Percentiles rank a stretch among this genome's conserved stretches.
phyloP scores from a whole-genome alignment of 2,797 vertebrate genomes.

The Ctenopoma multispine region DNA sequence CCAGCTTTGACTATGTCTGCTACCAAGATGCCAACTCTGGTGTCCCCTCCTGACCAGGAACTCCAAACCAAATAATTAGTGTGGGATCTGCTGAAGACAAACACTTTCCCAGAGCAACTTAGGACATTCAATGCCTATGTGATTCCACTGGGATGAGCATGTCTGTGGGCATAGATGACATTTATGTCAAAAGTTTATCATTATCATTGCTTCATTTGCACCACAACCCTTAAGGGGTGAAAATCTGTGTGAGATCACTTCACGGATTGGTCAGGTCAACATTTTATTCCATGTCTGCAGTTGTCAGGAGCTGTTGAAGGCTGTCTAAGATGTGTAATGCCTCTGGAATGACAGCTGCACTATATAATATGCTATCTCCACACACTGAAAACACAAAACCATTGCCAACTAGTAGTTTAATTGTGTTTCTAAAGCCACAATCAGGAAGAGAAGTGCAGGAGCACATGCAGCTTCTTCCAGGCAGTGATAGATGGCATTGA shows the following conservation, averaged over 20 bases:
- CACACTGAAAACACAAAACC: background rate
- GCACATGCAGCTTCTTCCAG: background rate
- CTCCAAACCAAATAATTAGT: slow-evolving; percentile 33
- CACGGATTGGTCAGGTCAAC: background rate
- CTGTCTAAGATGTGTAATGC: slow-evolving; percentile 6
- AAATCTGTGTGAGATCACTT: slow-evolving; percentile 1
- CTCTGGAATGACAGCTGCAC: slow-evolving; percentile 11
- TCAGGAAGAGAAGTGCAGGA: background rate
- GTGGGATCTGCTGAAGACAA: slow-evolving; percentile 42
- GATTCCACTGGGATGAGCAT: slow-evolving; percentile 7
- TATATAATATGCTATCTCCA: background rate
- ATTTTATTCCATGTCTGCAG: slow-evolving; percentile 21
- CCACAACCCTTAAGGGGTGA: background rate
- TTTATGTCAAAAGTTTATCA: background rate
- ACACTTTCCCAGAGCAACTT: slow-evolving; percentile 58
- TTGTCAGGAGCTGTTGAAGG: slow-evolving; percentile 19
- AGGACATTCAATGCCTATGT: slow-evolving; percentile 14
- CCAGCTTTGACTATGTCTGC: slow-evolving; percentile 13
- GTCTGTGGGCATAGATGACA: slow-evolving; percentile 14
- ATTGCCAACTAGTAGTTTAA: background rate
- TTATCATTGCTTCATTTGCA: slow-evolving; percentile 7
- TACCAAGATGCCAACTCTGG: slow-evolving; percentile 28
- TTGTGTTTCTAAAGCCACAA: no score
- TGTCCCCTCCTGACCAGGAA: slow-evolving; percentile 14
- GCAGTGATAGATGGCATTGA: background rate